These are phyloP conservation scores for Heliothis peltigera DNA, from an alignment of 2,888 invertebrate genomes.

Conservation along the genomic window DNA sequence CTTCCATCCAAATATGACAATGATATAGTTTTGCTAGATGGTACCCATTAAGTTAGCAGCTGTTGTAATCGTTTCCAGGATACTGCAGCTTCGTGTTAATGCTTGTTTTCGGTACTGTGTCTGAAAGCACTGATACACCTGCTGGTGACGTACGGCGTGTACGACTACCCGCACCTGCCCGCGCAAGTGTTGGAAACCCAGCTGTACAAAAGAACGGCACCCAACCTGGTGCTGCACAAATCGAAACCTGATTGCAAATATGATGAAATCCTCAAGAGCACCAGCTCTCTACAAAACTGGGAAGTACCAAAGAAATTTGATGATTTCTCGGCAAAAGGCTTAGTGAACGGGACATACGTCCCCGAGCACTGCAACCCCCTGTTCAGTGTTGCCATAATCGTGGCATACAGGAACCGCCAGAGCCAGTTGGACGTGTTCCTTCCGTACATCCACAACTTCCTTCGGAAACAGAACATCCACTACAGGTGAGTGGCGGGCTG, in stretches of 20 bases:
- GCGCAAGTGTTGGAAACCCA: constrained; percentile 38
- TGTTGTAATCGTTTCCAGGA: constrained; percentile 45
- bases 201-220: constrained; percentile 47
- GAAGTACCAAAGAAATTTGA: constrained; percentile 68
- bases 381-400: constrained; percentile 94
- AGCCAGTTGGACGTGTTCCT: constrained; percentile 94
- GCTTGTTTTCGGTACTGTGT: constrained; percentile 50
- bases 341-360: constrained; percentile 76
- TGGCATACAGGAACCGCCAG: constrained; percentile 94
- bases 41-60: neutral
- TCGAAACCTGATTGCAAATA: constrained; percentile 76
- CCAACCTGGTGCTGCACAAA: constrained; percentile 64
- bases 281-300: constrained; percentile 64
- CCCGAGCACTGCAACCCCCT: constrained; percentile 79
- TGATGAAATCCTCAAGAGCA: constrained; percentile 71
- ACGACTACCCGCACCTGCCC: constrained; percentile 55
- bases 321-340: constrained; percentile 69
- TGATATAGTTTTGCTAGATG: neutral
- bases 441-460: constrained; percentile 95
- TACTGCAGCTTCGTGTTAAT: constrained; percentile 70
- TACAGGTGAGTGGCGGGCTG: constrained; percentile 88
- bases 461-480: constrained; percentile 95
- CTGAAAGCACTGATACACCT: constrained; percentile 39
- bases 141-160: constrained; percentile 26
- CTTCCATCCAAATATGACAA: too few relatives aligned